Evolutionary conservation across 92 coral and sea anemone genomes (phyloP).

Genomic region (Pocillopora grandis): DNA sequence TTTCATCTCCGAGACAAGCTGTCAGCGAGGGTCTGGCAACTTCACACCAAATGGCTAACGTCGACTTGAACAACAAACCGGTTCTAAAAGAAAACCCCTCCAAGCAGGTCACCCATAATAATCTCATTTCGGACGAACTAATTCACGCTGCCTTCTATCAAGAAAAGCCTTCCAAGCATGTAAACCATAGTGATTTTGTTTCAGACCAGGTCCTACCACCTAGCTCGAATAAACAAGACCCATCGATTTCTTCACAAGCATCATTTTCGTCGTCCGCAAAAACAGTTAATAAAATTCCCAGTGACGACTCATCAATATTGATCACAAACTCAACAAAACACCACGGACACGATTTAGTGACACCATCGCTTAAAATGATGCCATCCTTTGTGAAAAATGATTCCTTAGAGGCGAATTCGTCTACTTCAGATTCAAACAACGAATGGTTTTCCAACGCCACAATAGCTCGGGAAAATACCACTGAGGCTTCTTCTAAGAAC

Average conservation of each 20-base stretch:
- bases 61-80: constrained; percentile 42
- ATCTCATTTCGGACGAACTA: background rate
- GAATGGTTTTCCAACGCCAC: constrained; percentile 30
- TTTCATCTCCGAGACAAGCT: constrained; percentile 58
- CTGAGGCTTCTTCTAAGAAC: background rate
- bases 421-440: background rate
- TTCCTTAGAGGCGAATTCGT: background rate
- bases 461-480: background rate
- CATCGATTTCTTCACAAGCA: background rate
- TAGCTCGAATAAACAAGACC: background rate
- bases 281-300: background rate
- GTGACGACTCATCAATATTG: background rate
- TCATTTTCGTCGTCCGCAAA: background rate
- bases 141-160: background rate
- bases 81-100: constrained; percentile 4
- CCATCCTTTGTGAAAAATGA: background rate
- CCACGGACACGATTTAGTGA: background rate
- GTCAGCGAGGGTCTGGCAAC: constrained; percentile 63
- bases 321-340: background rate
- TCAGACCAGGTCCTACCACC: background rate
- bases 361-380: background rate
- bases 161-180: constrained; percentile 7
- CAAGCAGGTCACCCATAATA: constrained; percentile 9
- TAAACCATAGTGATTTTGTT: background rate
- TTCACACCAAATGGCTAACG: constrained; percentile 55